phyloP scores from a whole-genome alignment of 2,113 vertebrate species.

The Cinclus mexicanus region DNA sequence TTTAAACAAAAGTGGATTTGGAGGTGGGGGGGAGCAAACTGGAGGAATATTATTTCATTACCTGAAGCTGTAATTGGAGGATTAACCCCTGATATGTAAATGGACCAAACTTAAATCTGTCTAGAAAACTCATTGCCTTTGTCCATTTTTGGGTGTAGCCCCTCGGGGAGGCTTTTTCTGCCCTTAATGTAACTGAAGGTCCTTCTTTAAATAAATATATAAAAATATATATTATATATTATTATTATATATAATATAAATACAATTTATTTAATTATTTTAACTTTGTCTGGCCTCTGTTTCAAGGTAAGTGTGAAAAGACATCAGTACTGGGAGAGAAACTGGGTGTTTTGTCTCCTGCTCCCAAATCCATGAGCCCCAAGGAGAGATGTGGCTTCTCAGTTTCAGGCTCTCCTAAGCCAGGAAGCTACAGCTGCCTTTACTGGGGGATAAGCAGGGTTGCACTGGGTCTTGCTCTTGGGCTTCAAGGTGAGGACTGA shows the following conservation, averaged over 20 bases:
- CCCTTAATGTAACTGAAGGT: neutral
- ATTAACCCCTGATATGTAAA: neutral
- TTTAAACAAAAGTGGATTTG: neutral
- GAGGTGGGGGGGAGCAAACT: neutral
- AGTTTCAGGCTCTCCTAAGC: accelerated
- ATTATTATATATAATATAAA: too few species aligned
- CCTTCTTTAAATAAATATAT: neutral
- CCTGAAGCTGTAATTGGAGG: neutral
- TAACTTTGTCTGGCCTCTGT: neutral
- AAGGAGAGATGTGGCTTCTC: neutral
- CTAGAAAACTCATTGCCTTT: neutral
- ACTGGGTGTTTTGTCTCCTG: accelerated
- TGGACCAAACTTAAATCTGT: neutral
- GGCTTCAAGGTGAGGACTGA: neutral
- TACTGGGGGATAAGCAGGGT: neutral
- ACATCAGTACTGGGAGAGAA: neutral
- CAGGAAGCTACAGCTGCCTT: neutral
- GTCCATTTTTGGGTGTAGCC: too few species aligned
- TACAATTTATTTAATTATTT: too few species aligned
- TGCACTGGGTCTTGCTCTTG: neutral
- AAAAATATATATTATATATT: too few species aligned
- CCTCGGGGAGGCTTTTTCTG: neutral
- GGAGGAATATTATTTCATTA: neutral
- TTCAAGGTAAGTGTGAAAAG: neutral
- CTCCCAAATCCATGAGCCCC: neutral